Conservation (phyloP, 2,888 invertebrate species). For the Yponomeuta evonymella region DNA sequence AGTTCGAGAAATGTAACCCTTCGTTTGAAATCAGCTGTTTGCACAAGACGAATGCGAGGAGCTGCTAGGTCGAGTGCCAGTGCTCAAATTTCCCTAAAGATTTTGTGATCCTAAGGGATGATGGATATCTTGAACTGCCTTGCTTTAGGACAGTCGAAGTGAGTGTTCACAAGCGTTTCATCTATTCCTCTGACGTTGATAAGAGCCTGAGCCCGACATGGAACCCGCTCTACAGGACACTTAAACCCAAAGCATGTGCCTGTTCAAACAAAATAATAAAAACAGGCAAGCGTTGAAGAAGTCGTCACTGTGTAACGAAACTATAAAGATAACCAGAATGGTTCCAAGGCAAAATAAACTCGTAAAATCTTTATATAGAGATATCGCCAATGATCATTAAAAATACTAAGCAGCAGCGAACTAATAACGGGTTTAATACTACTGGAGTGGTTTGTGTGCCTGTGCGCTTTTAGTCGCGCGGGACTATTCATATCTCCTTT, state of each 20-base stretch:
- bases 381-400: constrained; percentile 1
- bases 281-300: not conserved
- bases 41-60: too few relatives aligned
- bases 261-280: not conserved
- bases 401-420: not conserved
- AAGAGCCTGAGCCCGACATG: too few relatives aligned
- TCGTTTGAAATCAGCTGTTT: not conserved
- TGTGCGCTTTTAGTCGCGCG: not conserved
- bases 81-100: too few relatives aligned
- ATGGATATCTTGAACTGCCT: too few relatives aligned
- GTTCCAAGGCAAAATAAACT: not conserved
- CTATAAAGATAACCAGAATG: not conserved
- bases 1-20: constrained; percentile 33
- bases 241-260: not conserved
- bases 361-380: not conserved
- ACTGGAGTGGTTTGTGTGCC: not conserved
- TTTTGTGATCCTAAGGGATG: too few relatives aligned
- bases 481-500: constrained; percentile 42
- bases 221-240: not conserved
- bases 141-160: too few relatives aligned
- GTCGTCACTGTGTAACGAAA: not conserved
- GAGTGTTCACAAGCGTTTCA: too few relatives aligned
- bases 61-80: too few relatives aligned
- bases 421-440: not conserved
- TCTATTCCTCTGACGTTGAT: too few relatives aligned